Percentiles rank a stretch among this genome's conserved stretches.
phyloP scores from a whole-genome alignment of 1,140 invertebrate species.

The Ips nitidus region DNA sequence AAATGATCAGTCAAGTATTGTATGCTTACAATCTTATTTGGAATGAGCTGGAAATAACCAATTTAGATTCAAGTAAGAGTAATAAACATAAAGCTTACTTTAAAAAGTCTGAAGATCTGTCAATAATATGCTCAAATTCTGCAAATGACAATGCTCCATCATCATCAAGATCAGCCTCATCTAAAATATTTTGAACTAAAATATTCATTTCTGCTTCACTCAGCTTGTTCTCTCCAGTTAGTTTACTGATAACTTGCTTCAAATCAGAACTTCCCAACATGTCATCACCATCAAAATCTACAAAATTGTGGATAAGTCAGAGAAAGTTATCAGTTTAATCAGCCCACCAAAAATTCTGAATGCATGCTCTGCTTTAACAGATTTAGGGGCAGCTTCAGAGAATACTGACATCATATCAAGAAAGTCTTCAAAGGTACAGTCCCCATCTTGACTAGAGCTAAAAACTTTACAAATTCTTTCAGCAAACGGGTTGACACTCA shows the following conservation, averaged over 20 bases:
- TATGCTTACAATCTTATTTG: constrained; percentile 40
- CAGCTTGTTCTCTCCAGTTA: constrained; percentile 67
- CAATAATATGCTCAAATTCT: constrained; percentile 93
- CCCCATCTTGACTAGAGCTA: constrained; percentile 86
- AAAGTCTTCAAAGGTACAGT: constrained; percentile 95
- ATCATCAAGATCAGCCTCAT: constrained; percentile 90
- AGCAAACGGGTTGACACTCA: constrained; percentile 84
- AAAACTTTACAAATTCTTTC: constrained; percentile 91
- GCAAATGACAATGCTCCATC: constrained; percentile 90
- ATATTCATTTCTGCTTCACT: constrained; percentile 71
- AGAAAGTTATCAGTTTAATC: constrained; percentile 16
- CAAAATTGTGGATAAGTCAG: constrained; percentile 35
- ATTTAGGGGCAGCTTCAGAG: constrained; percentile 83
- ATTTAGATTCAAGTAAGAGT: background rate
- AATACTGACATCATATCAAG: constrained; percentile 97
- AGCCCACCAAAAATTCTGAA: constrained; percentile 88
- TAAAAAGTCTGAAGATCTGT: constrained; percentile 88
- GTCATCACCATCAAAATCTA: constrained; percentile 93
- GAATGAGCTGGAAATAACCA: constrained; percentile 41
- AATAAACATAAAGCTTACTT: constrained; percentile 59
- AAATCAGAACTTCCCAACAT: constrained; percentile 78
- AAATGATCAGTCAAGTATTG: no score
- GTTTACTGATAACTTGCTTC: constrained; percentile 69
- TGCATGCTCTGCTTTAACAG: constrained; percentile 92
- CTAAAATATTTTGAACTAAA: constrained; percentile 74